Conservation (phyloP, 1,140 invertebrate species). For the Drosophila albomicans region DNA sequence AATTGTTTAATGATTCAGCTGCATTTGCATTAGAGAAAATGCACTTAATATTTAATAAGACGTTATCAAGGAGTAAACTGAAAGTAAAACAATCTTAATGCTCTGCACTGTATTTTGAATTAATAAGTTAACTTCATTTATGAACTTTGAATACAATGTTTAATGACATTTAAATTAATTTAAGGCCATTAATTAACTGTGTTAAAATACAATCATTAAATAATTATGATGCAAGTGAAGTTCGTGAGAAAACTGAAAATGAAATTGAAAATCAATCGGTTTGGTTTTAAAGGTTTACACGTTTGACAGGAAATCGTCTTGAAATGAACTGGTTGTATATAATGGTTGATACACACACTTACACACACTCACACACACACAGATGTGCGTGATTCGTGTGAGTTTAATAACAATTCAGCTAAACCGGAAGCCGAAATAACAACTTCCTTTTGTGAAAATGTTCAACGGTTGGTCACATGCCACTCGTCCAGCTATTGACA, state of each 20-base stretch:
- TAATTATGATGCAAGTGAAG: neutral
- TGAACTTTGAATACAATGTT: too few species aligned
- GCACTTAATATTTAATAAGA: conserved; percentile 9
- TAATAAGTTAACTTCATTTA: too few species aligned
- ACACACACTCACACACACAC: neutral
- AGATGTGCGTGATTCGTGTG: conserved; percentile 36
- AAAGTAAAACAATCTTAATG: too few species aligned
- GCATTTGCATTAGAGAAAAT: conserved; percentile 6
- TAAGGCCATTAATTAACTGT: too few species aligned
- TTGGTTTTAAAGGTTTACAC: neutral
- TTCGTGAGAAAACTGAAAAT: neutral
- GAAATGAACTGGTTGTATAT: conserved; percentile 25
- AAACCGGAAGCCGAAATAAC: conserved; percentile 79
- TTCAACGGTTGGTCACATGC: conserved; percentile 74
- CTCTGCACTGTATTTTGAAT: too few species aligned
- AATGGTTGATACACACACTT: neutral
- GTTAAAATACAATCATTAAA: too few species aligned
- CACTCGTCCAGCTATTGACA: conserved; percentile 45
- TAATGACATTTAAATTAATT: too few species aligned
- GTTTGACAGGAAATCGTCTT: conserved; percentile 23
- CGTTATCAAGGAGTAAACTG: neutral
- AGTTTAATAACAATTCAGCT: conserved; percentile 76
- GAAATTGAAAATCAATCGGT: neutral
- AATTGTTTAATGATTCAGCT: conserved; percentile 15
- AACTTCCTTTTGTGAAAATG: conserved; percentile 81